Percentiles rank a stretch among this genome's conserved stretches.
These are phyloP conservation scores for Hippocampus comes DNA, from an alignment of 2,113 vertebrate genomes.

Conservation along the genomic window DNA sequence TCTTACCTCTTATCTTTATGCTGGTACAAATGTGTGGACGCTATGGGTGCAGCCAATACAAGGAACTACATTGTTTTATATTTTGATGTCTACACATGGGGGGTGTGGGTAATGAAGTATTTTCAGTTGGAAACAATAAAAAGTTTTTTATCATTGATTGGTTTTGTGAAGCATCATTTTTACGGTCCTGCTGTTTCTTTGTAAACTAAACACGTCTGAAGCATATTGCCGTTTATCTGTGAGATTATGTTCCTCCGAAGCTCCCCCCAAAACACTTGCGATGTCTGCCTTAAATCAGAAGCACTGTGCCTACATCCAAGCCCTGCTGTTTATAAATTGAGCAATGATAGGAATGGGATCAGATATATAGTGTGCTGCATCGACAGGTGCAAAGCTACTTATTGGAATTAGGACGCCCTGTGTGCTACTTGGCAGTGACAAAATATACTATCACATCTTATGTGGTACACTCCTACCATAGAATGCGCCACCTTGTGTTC, in stretches of 20 bases:
- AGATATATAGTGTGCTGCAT: background rate
- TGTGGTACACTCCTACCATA: background rate
- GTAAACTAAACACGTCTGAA: background rate
- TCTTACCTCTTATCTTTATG: background rate
- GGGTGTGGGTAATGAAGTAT: background rate
- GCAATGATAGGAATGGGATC: constrained; percentile 3
- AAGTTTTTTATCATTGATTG: constrained; percentile 17
- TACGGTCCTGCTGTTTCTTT: background rate
- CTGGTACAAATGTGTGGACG: background rate
- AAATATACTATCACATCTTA: background rate
- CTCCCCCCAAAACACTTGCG: background rate
- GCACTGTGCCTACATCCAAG: background rate
- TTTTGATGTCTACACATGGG: background rate
- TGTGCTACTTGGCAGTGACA: background rate
- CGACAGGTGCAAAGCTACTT: background rate
- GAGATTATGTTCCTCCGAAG: too few species aligned
- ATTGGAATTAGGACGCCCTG: background rate
- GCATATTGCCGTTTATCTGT: background rate
- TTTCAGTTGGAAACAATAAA: constrained; percentile 39
- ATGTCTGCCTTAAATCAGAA: background rate
- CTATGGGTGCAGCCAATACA: constrained; percentile 26
- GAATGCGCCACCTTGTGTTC: constrained; percentile 52
- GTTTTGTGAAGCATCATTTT: background rate
- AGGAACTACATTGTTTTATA: background rate
- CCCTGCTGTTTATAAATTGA: background rate